phyloP scores from a whole-genome alignment of 2,113 vertebrate species.

The Zootoca vivipara region DNA sequence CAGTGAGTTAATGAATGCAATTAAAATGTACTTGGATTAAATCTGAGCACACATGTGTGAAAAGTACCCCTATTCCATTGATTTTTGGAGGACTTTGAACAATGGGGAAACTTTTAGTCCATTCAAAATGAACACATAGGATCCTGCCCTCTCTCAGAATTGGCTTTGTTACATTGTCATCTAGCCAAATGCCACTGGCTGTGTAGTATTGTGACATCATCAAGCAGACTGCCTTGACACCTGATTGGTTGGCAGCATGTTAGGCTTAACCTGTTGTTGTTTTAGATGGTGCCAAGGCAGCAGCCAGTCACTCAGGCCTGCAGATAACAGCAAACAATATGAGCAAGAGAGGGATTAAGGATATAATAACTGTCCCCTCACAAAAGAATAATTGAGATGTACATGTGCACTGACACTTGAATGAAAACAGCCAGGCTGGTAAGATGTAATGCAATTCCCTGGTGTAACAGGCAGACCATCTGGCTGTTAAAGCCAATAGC shows the following conservation, averaged over 20 bases:
- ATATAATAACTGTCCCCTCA: neutral
- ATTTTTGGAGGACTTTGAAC: too few relatives aligned
- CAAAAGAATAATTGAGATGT: neutral
- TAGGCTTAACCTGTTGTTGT: neutral
- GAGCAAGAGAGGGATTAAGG: neutral
- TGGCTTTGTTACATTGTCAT: neutral
- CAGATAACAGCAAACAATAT: neutral
- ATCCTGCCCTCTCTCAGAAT: neutral
- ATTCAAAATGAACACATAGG: neutral
- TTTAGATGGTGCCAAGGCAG: neutral
- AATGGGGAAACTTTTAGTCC: neutral
- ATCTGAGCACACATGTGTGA: neutral
- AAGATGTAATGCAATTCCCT: neutral
- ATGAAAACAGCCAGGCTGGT: neutral
- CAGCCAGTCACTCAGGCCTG: neutral
- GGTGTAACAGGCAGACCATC: neutral
- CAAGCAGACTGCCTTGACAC: neutral
- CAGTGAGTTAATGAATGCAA: neutral
- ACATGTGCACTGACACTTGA: neutral
- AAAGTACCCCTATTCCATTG: neutral
- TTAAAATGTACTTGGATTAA: neutral
- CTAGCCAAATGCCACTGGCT: neutral
- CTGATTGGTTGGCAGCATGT: neutral
- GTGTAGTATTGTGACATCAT: neutral
- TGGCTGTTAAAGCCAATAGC: neutral